A percentile compares a stretch with the other conserved stretches of the same genome.
Conservation (phyloP, 1,140 invertebrate species). For the Atta texana region DNA sequence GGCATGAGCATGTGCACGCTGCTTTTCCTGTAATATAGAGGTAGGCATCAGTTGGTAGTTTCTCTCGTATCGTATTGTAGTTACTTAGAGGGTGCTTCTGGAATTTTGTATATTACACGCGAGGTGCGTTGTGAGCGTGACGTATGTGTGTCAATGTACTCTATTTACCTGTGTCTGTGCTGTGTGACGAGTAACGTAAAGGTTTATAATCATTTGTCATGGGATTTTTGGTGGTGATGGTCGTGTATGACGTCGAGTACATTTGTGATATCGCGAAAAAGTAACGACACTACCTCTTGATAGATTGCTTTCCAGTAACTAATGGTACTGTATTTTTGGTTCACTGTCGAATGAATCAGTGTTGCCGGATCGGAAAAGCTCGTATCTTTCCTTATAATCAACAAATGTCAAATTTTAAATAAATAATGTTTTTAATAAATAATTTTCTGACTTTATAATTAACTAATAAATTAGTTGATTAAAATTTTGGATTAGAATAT, state of each 20-base stretch:
- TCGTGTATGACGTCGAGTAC: slow-evolving; percentile 81
- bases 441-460: background rate
- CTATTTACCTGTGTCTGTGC: slow-evolving; percentile 70
- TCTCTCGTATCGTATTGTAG: slow-evolving; percentile 10
- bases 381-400: background rate
- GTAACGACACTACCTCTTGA: slow-evolving; percentile 67
- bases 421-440: background rate
- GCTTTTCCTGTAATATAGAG: slow-evolving; percentile 54
- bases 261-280: slow-evolving; percentile 66
- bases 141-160: slow-evolving; percentile 61
- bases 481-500: background rate
- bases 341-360: slow-evolving; percentile 64
- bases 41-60: slow-evolving; percentile 40
- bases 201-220: slow-evolving; percentile 67
- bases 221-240: slow-evolving; percentile 85
- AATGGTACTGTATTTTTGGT: slow-evolving; percentile 69
- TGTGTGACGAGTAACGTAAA: slow-evolving; percentile 68
- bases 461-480: too few species aligned
- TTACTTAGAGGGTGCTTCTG: slow-evolving; percentile 40
- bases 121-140: slow-evolving; percentile 33
- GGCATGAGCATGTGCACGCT: slow-evolving; percentile 77
- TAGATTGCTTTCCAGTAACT: slow-evolving; percentile 73
- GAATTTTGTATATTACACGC: slow-evolving; percentile 41
- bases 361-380: slow-evolving; percentile 26
- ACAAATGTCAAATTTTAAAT: background rate